A percentile compares a stretch with the other conserved stretches of the same genome.
Conservation (phyloP, 2,113 vertebrate species). For the Dryoscopus gambensis region DNA sequence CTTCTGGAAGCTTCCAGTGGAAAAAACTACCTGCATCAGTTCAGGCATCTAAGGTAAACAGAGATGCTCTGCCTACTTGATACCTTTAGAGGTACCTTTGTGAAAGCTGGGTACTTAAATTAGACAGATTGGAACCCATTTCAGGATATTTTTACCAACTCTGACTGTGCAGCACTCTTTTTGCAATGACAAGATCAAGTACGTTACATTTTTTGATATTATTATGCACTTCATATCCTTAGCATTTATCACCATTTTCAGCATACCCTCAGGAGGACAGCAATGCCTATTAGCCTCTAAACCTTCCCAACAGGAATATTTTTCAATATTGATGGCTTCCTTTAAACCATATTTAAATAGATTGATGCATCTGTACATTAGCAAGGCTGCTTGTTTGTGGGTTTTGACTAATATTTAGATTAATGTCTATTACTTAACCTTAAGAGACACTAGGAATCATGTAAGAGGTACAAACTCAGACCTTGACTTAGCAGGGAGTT, state of each 20-base stretch:
- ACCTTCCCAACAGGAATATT: background rate
- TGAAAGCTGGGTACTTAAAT: background rate
- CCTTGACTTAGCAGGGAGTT: background rate
- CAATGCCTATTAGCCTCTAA: background rate
- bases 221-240: background rate
- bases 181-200: background rate
- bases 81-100: background rate
- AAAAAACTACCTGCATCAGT: background rate
- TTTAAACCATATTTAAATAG: background rate
- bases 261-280: background rate
- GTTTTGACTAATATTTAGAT: background rate
- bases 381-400: background rate
- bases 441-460: background rate
- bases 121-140: background rate
- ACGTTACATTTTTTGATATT: background rate
- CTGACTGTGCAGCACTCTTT: background rate
- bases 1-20: background rate
- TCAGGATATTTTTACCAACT: background rate
- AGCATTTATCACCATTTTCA: constrained; percentile 17
- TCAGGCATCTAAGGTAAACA: background rate
- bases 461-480: background rate
- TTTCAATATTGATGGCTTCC: background rate
- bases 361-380: background rate
- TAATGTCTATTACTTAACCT: background rate
- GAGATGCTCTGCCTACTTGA: background rate